These are phyloP conservation scores for Oscheius sp. DNA, from an alignment of 2,888 invertebrate species.

Conservation along the genomic window DNA sequence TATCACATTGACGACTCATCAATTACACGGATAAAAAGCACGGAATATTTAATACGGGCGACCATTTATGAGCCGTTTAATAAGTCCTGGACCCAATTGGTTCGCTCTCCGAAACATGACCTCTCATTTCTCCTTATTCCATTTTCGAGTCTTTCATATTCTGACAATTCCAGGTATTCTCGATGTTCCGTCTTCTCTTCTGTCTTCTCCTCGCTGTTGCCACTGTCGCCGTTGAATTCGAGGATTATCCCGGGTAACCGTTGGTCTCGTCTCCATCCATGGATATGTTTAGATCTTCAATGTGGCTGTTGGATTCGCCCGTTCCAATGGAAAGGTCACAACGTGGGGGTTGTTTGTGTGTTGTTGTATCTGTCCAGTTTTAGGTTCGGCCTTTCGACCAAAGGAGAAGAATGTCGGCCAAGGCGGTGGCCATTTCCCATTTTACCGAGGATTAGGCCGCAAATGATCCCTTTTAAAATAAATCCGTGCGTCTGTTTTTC, in stretches of 20 bases:
- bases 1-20: too few species aligned
- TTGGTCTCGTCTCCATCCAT: too few species aligned
- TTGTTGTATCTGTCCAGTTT: not conserved
- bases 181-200: slow-evolving; percentile 12
- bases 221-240: not conserved
- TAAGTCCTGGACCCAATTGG: too few species aligned
- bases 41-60: too few species aligned
- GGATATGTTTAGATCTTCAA: slow-evolving; percentile 11
- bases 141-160: too few species aligned
- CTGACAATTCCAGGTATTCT: not conserved
- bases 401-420: slow-evolving; percentile 13
- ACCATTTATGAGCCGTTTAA: too few species aligned
- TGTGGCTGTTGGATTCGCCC: slow-evolving; percentile 19
- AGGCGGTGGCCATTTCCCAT: slow-evolving; percentile 32
- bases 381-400: slow-evolving; percentile 1
- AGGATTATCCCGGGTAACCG: slow-evolving; percentile 5
- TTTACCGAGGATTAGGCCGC: slow-evolving; percentile 29
- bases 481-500: slow-evolving; percentile 3
- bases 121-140: too few species aligned
- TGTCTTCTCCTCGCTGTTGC: not conserved
- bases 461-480: slow-evolving; percentile 25
- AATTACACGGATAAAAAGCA: too few species aligned
- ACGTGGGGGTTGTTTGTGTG: slow-evolving; percentile 4
- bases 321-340: slow-evolving; percentile 25
- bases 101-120: too few species aligned